Conservation (phyloP, 2,797 vertebrate genomes). For the Silurus lanzhouensis region DNA sequence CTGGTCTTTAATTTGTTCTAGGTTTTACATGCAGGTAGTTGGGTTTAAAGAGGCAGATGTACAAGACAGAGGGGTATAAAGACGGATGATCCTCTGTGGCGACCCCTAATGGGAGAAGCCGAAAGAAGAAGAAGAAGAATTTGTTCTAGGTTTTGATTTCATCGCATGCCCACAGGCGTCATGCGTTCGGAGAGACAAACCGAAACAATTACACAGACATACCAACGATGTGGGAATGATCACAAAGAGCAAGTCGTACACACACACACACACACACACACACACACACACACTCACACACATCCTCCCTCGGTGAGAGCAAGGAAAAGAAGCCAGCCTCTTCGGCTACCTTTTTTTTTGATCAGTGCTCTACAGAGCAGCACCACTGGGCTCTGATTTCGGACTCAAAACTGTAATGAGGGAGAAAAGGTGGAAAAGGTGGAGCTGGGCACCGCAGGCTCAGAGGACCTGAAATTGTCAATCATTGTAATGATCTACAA, state of each 20-base stretch:
- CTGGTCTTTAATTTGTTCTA: constrained; percentile 29
- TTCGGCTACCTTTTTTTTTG: constrained; percentile 36
- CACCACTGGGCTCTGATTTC: constrained; percentile 37
- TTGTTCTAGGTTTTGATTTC: constrained; percentile 30
- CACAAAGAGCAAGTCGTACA: constrained; percentile 21
- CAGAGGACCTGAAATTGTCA: constrained; percentile 29
- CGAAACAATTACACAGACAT: constrained; percentile 34
- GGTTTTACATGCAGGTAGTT: constrained; percentile 9
- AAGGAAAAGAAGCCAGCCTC: neutral
- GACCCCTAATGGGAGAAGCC: too few relatives aligned
- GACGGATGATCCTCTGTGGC: too few relatives aligned
- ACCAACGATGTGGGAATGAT: constrained; percentile 52
- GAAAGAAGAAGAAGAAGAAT: neutral
- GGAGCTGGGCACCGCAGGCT: neutral
- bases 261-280: constrained; percentile 3
- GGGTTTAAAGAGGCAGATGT: too few relatives aligned
- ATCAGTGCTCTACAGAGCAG: constrained; percentile 34
- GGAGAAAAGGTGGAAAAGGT: constrained; percentile 19
- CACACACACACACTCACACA: constrained; percentile 1
- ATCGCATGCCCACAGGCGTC: constrained; percentile 13
- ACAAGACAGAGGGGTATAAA: too few relatives aligned
- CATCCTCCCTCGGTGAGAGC: neutral
- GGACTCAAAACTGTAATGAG: constrained; percentile 39
- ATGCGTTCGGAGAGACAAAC: constrained; percentile 17
- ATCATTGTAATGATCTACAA: constrained; percentile 37